Evolutionary conservation across 2,888 invertebrate species (phyloP).

Genomic region (Thymelicus acteon): DNA sequence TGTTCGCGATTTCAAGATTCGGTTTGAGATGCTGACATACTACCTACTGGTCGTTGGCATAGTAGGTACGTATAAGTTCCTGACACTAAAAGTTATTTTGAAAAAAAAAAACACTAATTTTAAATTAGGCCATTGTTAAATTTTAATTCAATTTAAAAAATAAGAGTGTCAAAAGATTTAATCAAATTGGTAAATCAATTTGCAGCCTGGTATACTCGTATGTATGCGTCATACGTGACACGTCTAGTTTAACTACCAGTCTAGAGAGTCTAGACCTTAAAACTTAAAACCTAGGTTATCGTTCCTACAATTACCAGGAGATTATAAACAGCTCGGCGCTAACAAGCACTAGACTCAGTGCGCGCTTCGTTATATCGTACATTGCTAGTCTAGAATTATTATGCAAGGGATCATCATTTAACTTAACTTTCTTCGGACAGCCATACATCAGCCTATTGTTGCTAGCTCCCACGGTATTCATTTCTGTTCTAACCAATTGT

Average conservation of each 20-base stretch:
- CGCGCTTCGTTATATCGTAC: slow-evolving; percentile 22
- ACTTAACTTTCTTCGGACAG: slow-evolving; percentile 44
- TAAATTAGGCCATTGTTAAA: too few relatives aligned
- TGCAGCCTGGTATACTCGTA: too few relatives aligned
- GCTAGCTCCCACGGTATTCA: slow-evolving; percentile 47
- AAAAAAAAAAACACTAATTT: too few relatives aligned
- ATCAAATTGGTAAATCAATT: too few relatives aligned
- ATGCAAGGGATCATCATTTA: slow-evolving; percentile 10
- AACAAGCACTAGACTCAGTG: slow-evolving; percentile 65
- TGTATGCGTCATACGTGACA: too few relatives aligned
- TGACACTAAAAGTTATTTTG: too few relatives aligned
- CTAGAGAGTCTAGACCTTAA: slow-evolving; percentile 27
- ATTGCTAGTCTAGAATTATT: slow-evolving; percentile 20
- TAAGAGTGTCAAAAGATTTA: too few relatives aligned
- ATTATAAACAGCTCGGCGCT: slow-evolving; percentile 57
- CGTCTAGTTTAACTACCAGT: neutral
- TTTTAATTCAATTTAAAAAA: too few relatives aligned
- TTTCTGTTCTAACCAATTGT: slow-evolving; percentile 47
- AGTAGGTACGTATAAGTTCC: too few relatives aligned
- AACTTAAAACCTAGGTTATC: slow-evolving; percentile 55
- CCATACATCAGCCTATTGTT: slow-evolving; percentile 45
- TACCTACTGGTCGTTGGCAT: too few relatives aligned
- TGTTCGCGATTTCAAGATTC: too few relatives aligned
- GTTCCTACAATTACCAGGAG: slow-evolving; percentile 79
- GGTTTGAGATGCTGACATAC: too few relatives aligned